A percentile compares a stretch with the other conserved stretches of the same genome.
Evolutionary conservation across 2,113 vertebrate species (phyloP).

Genomic region (Lycaon pictus): DNA sequence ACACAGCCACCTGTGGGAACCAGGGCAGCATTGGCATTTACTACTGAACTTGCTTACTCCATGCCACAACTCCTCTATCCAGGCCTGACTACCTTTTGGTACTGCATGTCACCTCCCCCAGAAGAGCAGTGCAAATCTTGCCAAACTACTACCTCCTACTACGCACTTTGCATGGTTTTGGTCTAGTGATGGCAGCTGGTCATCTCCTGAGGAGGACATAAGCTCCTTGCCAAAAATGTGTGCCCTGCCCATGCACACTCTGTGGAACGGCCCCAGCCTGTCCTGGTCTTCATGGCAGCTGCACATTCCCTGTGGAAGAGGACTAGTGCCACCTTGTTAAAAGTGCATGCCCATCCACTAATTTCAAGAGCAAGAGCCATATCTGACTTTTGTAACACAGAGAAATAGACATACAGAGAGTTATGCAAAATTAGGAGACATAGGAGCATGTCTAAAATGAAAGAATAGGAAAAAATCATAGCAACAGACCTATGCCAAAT

Average conservation of each 20-base stretch:
- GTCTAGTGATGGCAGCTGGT: not conserved
- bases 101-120: not conserved
- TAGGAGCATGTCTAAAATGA: not conserved
- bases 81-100: not conserved
- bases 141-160: not conserved
- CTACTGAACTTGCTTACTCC: not conserved
- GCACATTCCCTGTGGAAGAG: not conserved
- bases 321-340: not conserved
- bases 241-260: not conserved
- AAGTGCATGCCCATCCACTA: not conserved
- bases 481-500: not conserved
- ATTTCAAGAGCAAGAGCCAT: not conserved
- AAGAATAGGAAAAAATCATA: not conserved
- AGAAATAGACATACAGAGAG: not conserved
- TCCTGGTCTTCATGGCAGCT: not conserved
- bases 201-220: not conserved
- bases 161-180: not conserved
- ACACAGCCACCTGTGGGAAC: not conserved
- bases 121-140: not conserved
- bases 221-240: not conserved
- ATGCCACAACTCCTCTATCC: not conserved
- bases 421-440: not conserved
- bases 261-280: not conserved
- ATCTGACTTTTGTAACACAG: not conserved
- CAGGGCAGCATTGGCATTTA: not conserved